Evolutionary conservation across 2,888 invertebrate species (phyloP).

Genomic region (Piscicola geometra): DNA sequence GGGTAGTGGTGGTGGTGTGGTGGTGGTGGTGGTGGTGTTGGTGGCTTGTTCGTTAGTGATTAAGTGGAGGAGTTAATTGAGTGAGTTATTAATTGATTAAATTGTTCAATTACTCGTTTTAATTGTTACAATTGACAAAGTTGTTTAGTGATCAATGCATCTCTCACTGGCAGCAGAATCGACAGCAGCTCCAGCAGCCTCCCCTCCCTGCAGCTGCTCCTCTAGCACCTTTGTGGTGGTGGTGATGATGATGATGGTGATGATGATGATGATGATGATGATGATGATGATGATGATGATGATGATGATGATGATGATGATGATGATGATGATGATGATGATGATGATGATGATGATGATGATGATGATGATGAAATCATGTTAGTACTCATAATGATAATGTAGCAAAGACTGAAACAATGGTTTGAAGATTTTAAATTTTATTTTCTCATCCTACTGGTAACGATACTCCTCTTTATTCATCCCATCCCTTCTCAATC

Average conservation of each 20-base stretch:
- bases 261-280: slow-evolving; percentile 27
- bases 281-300: slow-evolving; percentile 29
- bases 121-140: too few species aligned
- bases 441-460: too few species aligned
- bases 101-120: background rate
- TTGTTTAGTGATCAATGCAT: too few species aligned
- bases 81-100: background rate
- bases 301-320: slow-evolving; percentile 26
- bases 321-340: slow-evolving; percentile 27
- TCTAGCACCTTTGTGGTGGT: slow-evolving; percentile 12
- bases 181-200: background rate
- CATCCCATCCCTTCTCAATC: too few species aligned
- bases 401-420: too few species aligned
- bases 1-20: background rate
- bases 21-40: background rate
- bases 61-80: background rate
- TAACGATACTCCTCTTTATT: too few species aligned
- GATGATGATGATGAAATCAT: slow-evolving; percentile 1
- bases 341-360: slow-evolving; percentile 12
- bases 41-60: background rate
- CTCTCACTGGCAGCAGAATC: too few species aligned
- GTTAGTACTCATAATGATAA: too few species aligned
- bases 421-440: too few species aligned
- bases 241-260: slow-evolving; percentile 2
- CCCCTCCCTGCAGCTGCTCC: background rate